Evolutionary conservation across 2,888 invertebrate species (phyloP).

Genomic region (Synanthedon andrenaeformis): DNA sequence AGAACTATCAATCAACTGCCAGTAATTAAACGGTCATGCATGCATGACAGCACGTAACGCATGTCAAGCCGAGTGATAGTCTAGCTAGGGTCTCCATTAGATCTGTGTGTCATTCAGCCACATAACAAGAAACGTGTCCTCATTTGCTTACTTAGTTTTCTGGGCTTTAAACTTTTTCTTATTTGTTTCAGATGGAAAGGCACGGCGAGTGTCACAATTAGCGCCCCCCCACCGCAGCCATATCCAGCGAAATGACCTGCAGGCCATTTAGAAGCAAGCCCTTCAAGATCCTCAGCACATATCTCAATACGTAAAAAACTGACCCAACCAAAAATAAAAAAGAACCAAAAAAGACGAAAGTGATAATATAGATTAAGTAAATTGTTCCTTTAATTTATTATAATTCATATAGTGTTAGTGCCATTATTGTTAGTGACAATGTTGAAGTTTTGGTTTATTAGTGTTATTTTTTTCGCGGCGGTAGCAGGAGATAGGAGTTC

Average conservation of each 20-base stretch:
- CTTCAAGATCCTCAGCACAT: conserved; percentile 46
- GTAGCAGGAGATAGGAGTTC: conserved; percentile 42
- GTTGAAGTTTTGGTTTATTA: conserved; percentile 34
- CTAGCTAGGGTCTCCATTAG: too few species aligned
- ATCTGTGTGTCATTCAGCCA: too few species aligned
- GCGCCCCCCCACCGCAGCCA: conserved; percentile 16
- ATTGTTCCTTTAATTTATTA: conserved; percentile 7
- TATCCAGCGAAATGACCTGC: conserved; percentile 43
- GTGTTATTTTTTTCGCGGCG: conserved; percentile 14
- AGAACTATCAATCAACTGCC: too few species aligned
- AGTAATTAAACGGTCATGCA: too few species aligned
- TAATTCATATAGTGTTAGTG: conserved; percentile 21
- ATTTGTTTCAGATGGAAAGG: conserved; percentile 44
- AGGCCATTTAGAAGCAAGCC: conserved; percentile 46
- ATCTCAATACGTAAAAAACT: conserved; percentile 46
- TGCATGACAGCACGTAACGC: too few species aligned
- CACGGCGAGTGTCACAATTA: conserved; percentile 22
- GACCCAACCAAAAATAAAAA: conserved; percentile 10
- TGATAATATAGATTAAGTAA: conserved; percentile 21
- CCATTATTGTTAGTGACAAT: conserved; percentile 30
- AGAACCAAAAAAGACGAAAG: conserved; percentile 24
- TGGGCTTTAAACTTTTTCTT: too few species aligned
- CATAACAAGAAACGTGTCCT: too few species aligned
- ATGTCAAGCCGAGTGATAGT: too few species aligned
- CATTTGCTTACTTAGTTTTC: too few species aligned